Evolutionary conservation across 2,113 vertebrate genomes (phyloP), one percentile per base, ranked within the genome.

Genomic region (Typhlomys cinereus): DNA sequence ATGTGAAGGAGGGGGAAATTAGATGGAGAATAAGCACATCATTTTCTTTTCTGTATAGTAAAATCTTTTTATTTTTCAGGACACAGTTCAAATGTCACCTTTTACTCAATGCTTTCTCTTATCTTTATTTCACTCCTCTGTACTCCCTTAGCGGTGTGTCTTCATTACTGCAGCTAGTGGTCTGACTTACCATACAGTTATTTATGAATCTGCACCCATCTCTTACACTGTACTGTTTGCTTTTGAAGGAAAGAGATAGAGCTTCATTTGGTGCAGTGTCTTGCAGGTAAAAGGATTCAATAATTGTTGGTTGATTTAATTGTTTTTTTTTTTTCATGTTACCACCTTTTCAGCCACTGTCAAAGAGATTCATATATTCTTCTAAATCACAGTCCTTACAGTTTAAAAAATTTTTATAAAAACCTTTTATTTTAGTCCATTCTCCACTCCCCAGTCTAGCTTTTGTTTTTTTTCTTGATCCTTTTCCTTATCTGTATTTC

Each of bases 101-200:
- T 86, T 75, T 89, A 34, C 50, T 34, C 89, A n/a, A 75, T 62
- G 0, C 76, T n/a, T 94, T 92, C 67, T 31, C 57, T 67, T 34
- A 31, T 88, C 82, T 92, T 64, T 79, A 66, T 85, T 66, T 94
- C 4, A 39, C 34, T 76, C 14, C 67, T 76, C 21, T 88, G 8
- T 54, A 31, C 14, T 93, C 20, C 39, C 13, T 85, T 81, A 75
- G 85, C 52, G 80, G 39, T 61, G 64, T 36, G 48, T 70, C 52
- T 48, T 71, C n/a, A 21, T 85, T 88, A 90, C 76, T 69, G 61
- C 21, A 29, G 57, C 66, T 70, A 54, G 88, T 67, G 69, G 48
- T 91, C 48, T 91, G 81, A 88, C 66, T 94, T 95, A 93, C 17
- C 44, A 91, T 41, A 70, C n/a, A 78, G 69, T 93, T 95, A 89